Evolutionary conservation across 2,888 invertebrate species (phyloP), one percentile per base, ranked within the genome.

Genomic region (Ctena decussata): DNA sequence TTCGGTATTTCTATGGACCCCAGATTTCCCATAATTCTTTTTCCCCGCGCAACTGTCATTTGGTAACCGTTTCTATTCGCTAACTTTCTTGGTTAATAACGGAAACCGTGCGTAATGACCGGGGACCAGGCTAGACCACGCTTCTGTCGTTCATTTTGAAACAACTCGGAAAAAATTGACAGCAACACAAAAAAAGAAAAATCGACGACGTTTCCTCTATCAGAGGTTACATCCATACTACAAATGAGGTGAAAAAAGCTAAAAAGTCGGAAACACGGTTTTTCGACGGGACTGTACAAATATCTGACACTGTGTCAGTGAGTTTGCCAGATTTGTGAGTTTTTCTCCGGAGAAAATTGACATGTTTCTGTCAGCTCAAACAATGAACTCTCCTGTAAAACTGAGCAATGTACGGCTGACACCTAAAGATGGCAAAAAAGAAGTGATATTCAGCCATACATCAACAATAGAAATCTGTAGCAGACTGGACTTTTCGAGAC

Each of bases 321-420:
- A 60, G 18, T 73, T 73, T 32, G 24, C 65, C 0, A 35, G 80
- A 41, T 80, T 73, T 32, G 57, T 80, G 12, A 73, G 80, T 60
- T 73, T 80, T 65, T 73, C 80, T 15, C 80, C 80, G 11, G 80
- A 80, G 27, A 80, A 80, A 70, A 30, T 35, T 15, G 21, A 37
- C 35, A 12, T 21, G 2, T 69, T 80, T 41, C 37, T 73, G 35
- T 46, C 80, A 11, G 80, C 80, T 15, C 65, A 80, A 27, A 69
- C n/a, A 0, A 27, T 65, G 11, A 74, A 80, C 15, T 41, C 41
- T 41, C 80, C 74, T 0, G 75, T 80, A 8, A 75, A 80, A 46
- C 11, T 80, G n/a, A 24, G n/a, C 12, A 32, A 69, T n/a, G 39
- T 24, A 8, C 27, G n/a, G 8, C 21, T 80, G 12, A 75, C 74